Percentiles rank a stretch among this genome's conserved stretches.
These are phyloP conservation scores for Bubo scandiacus DNA, from an alignment of 2,113 vertebrate genomes.

Conservation along the genomic window DNA sequence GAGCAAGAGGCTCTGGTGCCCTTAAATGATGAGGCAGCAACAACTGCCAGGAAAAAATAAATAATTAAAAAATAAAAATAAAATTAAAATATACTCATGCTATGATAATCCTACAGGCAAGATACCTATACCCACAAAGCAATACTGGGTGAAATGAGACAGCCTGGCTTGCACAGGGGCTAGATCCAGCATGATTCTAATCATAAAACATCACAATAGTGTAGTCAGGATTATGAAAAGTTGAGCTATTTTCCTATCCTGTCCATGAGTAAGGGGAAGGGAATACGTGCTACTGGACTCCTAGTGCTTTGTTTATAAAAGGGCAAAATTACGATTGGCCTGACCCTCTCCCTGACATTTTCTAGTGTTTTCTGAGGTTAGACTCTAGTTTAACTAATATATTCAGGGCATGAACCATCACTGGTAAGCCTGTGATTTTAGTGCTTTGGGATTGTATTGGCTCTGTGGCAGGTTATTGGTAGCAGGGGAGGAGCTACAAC, in stretches of 20 bases:
- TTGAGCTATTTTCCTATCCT: not conserved
- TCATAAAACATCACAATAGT: not conserved
- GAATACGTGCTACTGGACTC: rapidly evolving
- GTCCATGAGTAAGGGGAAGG: not conserved
- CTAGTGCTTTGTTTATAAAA: not conserved
- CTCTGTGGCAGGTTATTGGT: too few relatives aligned
- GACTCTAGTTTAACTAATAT: not conserved
- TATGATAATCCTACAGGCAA: not conserved
- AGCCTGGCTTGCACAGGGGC: not conserved
- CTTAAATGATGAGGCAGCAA: not conserved
- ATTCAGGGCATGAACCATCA: not conserved
- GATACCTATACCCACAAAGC: not conserved
- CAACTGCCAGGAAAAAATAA: not conserved
- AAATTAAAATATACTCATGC: not conserved
- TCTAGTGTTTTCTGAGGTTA: not conserved
- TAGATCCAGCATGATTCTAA: not conserved
- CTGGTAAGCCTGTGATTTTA: not conserved
- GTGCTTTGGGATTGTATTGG: not conserved
- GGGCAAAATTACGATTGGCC: not conserved
- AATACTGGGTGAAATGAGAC: not conserved
- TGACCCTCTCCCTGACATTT: not conserved
- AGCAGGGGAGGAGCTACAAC: too few relatives aligned
- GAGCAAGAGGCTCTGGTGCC: not conserved
- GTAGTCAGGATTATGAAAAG: not conserved
- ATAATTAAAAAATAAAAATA: not conserved